Evolutionary conservation across 1,140 invertebrate genomes (phyloP).

Genomic region (Tetraneura akinire): DNA sequence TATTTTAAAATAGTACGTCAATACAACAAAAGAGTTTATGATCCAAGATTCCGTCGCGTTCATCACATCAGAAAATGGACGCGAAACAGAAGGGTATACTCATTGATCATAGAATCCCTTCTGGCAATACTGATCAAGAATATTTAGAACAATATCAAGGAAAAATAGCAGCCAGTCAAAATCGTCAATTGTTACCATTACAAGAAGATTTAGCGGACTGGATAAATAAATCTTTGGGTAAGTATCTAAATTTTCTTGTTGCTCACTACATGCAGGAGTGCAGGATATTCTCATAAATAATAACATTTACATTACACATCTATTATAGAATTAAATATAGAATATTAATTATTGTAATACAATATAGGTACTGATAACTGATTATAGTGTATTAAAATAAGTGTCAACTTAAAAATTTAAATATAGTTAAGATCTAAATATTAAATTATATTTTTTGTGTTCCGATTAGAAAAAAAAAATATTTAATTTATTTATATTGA

Average conservation of each 20-base stretch:
- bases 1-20: slow-evolving; percentile 29
- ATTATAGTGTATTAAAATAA: too few relatives aligned
- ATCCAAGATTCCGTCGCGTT: slow-evolving; percentile 42
- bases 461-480: too few relatives aligned
- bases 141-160: slow-evolving; percentile 74
- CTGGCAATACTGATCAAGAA: slow-evolving; percentile 68
- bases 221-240: slow-evolving; percentile 81
- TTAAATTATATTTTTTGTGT: too few relatives aligned
- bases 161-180: slow-evolving; percentile 74
- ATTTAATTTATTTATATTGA: too few relatives aligned
- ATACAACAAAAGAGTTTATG: slow-evolving; percentile 43
- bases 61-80: slow-evolving; percentile 41
- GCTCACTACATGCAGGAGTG: too few relatives aligned
- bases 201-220: slow-evolving; percentile 84
- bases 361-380: too few relatives aligned
- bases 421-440: too few relatives aligned
- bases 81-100: slow-evolving; percentile 26
- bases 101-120: slow-evolving; percentile 60
- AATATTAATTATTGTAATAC: too few relatives aligned
- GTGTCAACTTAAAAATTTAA: too few relatives aligned
- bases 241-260: slow-evolving; percentile 59
- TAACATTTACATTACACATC: too few relatives aligned
- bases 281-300: too few relatives aligned
- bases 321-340: too few relatives aligned
- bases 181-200: slow-evolving; percentile 75